Conservation (phyloP, 2,888 invertebrate species). For the Acanthococcus lagerstroemiae region DNA sequence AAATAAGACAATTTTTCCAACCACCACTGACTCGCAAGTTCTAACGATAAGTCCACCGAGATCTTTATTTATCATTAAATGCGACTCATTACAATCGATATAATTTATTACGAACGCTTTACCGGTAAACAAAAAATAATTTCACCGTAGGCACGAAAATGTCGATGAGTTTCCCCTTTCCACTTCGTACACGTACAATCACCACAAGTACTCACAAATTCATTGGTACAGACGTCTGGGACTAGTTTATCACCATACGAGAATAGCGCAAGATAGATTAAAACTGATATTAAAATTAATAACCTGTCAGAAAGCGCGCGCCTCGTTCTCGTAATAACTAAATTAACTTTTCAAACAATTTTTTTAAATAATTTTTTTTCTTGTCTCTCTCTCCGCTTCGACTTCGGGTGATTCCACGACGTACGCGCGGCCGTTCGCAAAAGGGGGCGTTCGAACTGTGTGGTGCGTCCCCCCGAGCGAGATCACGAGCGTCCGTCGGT, state of each 20-base stretch:
- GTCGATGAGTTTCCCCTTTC: neutral
- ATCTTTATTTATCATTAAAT: too few species aligned
- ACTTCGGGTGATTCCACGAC: neutral
- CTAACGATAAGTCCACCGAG: too few species aligned
- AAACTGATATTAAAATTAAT: constrained; percentile 30
- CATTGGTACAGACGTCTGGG: neutral
- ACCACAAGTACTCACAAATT: neutral
- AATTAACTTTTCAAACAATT: constrained; percentile 26
- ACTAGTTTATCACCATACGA: neutral
- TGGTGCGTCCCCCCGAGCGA: neutral
- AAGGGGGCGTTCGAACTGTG: neutral
- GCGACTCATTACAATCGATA: too few species aligned
- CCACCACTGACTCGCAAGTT: too few species aligned
- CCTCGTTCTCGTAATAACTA: constrained; percentile 25
- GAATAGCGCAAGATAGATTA: constrained; percentile 23
- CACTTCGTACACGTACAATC: neutral
- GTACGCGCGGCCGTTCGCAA: neutral
- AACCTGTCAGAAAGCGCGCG: constrained; percentile 30
- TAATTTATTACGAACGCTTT: neutral
- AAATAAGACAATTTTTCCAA: too few species aligned
- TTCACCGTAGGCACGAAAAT: neutral
- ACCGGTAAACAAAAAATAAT: neutral
- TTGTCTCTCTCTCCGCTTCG: neutral
- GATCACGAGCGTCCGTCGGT: neutral
- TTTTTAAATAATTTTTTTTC: neutral